Conservation (phyloP, 2,888 invertebrate species). For the Zelleria hepariella region DNA sequence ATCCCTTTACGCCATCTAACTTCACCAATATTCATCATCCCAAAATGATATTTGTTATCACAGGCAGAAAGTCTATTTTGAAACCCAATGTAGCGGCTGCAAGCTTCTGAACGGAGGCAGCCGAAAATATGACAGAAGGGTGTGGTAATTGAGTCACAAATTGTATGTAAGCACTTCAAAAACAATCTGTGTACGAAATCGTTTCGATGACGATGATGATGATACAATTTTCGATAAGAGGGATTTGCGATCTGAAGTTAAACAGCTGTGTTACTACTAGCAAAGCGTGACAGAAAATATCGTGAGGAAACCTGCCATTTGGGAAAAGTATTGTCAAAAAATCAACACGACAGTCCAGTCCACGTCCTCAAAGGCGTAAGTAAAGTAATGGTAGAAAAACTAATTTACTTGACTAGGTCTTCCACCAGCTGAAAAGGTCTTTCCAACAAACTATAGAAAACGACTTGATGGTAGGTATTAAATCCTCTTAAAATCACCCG, state of each 20-base stretch:
- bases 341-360: too few relatives aligned
- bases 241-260: background rate
- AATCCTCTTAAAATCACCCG: background rate
- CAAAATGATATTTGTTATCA: background rate
- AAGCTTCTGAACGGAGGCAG: background rate
- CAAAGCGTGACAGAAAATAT: too few relatives aligned
- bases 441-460: too few relatives aligned
- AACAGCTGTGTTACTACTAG: too few relatives aligned
- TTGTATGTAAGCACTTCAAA: constrained; percentile 49
- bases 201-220: constrained; percentile 2
- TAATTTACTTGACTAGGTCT: too few relatives aligned
- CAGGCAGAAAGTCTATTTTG: background rate
- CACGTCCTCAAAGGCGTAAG: too few relatives aligned
- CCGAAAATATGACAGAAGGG: background rate
- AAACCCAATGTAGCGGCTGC: background rate
- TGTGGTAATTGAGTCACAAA: constrained; percentile 30
- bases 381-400: too few relatives aligned
- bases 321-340: too few relatives aligned
- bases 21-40: background rate
- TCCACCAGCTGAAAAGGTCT: too few relatives aligned
- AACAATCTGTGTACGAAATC: constrained; percentile 32
- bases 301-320: too few relatives aligned
- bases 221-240: background rate
- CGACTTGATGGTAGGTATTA: too few relatives aligned
- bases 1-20: background rate